phyloP scores from a whole-genome alignment of 2,888 invertebrate genomes.

The Chironomus riparius region DNA sequence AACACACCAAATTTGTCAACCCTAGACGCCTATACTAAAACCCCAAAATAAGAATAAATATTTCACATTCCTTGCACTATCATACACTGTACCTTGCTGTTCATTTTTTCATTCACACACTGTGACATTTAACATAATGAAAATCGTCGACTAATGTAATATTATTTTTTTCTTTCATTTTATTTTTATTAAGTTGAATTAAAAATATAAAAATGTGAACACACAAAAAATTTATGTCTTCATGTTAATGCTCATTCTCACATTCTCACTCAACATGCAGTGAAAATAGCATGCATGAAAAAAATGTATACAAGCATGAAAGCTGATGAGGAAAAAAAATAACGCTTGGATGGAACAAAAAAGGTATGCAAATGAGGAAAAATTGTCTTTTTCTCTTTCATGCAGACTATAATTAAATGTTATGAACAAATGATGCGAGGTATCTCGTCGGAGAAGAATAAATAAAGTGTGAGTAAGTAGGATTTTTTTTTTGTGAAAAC shows the following conservation, averaged over 20 bases:
- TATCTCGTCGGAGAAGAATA: too few species aligned
- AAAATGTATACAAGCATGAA: background rate
- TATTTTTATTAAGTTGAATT: slow-evolving; percentile 21
- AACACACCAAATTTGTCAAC: too few species aligned
- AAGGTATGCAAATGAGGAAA: background rate
- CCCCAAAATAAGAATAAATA: too few species aligned
- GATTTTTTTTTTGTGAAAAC: too few species aligned
- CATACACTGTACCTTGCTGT: too few species aligned
- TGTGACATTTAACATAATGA: background rate
- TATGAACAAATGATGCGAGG: too few species aligned
- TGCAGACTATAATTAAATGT: too few species aligned
- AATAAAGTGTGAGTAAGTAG: too few species aligned
- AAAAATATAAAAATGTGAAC: background rate
- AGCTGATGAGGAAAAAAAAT: background rate
- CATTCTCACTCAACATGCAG: background rate
- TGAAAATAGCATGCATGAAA: background rate
- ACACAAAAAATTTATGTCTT: slow-evolving; percentile 3
- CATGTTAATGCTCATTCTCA: background rate
- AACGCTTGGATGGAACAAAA: background rate
- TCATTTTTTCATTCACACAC: background rate
- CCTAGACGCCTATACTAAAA: too few species aligned
- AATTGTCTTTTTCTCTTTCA: background rate
- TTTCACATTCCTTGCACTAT: too few species aligned
- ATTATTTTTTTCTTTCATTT: background rate
- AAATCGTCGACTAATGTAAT: slow-evolving; percentile 22